These are phyloP conservation scores for Sander lucioperca DNA, from an alignment of 2,113 vertebrate genomes.

Conservation along the genomic window DNA sequence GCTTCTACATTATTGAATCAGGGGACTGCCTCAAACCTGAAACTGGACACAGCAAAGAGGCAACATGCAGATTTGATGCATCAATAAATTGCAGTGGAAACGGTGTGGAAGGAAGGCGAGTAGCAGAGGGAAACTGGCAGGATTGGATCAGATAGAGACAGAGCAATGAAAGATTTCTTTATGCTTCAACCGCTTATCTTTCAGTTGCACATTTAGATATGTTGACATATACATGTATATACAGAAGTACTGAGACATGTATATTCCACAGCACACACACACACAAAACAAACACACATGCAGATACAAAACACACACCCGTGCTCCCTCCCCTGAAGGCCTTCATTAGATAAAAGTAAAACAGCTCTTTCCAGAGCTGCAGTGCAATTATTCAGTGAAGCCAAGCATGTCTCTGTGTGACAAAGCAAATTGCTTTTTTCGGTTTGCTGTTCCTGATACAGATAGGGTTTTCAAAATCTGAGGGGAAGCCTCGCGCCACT, in stretches of 20 bases:
- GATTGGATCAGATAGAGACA: constrained; percentile 35
- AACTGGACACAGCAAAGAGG: constrained; percentile 60
- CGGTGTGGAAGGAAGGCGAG: constrained; percentile 18
- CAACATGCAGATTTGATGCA: constrained; percentile 73
- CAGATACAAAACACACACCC: constrained; percentile 31
- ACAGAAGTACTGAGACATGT: constrained; percentile 21
- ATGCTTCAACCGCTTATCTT: constrained; percentile 23
- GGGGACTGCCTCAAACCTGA: constrained; percentile 44
- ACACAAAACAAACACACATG: constrained; percentile 30
- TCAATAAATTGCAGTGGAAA: constrained; percentile 54
- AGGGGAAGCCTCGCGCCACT: constrained; percentile 74
- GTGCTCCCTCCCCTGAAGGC: constrained; percentile 66
- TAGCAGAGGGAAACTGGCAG: constrained; percentile 24
- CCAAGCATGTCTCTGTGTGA: constrained; percentile 86
- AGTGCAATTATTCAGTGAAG: constrained; percentile 85
- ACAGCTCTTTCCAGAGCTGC: constrained; percentile 81
- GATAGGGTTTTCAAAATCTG: constrained; percentile 81
- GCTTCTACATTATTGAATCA: constrained; percentile 74
- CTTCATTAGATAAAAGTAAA: constrained; percentile 85
- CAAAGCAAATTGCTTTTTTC: constrained; percentile 86
- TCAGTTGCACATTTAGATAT: constrained; percentile 13
- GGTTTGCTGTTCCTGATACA: constrained; percentile 83
- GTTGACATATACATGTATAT: constrained; percentile 15
- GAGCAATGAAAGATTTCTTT: constrained; percentile 9
- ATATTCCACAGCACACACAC: constrained; percentile 17